Conservation (phyloP, 1,140 invertebrate species). For the Brachionus rotundiformis region DNA sequence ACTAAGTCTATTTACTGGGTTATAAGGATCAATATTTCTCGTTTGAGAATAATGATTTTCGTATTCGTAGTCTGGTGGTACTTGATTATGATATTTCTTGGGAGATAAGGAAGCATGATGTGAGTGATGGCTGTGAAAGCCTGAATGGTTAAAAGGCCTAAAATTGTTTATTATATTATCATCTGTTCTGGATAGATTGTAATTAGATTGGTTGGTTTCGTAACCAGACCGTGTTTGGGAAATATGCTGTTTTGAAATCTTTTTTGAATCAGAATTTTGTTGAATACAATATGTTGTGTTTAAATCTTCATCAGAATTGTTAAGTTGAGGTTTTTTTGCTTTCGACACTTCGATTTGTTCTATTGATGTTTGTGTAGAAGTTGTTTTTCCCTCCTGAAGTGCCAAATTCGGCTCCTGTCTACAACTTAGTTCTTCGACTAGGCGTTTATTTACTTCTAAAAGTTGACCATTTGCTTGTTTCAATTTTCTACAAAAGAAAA, state of each 20-base stretch:
- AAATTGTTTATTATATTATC: conserved; percentile 36
- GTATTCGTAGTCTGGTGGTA: background rate
- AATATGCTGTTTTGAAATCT: background rate
- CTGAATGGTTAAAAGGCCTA: conserved; percentile 8
- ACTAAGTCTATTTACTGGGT: background rate
- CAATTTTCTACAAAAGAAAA: conserved; percentile 28
- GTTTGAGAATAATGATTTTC: background rate
- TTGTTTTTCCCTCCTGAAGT: background rate
- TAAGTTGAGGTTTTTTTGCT: background rate
- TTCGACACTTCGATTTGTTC: background rate
- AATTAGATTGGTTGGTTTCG: background rate
- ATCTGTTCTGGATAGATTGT: background rate
- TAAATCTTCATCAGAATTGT: background rate
- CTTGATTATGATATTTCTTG: background rate
- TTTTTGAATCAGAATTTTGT: background rate
- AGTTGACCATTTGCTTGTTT: conserved; percentile 32
- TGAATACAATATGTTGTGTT: conserved; percentile 15
- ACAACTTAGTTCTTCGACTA: conserved; percentile 2
- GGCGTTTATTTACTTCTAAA: background rate
- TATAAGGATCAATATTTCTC: background rate
- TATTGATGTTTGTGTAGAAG: background rate
- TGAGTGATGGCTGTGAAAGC: background rate
- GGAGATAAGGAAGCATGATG: background rate
- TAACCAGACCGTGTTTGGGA: background rate
- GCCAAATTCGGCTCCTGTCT: background rate